Conservation (phyloP, 2,797 vertebrate species). For the Buceros bicornis region DNA sequence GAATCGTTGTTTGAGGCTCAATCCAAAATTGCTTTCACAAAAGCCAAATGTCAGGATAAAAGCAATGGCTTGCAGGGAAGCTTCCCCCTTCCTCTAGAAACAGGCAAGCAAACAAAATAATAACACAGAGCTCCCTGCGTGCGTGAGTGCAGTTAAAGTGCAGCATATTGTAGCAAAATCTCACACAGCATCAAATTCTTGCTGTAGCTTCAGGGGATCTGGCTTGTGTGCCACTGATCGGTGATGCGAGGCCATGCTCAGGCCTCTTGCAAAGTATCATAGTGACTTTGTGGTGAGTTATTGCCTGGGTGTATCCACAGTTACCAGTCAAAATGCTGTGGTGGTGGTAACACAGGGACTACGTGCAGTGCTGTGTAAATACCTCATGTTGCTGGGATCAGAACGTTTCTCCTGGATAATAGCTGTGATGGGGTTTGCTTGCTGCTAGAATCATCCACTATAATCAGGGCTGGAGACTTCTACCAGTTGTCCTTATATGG, state of each 20-base stretch:
- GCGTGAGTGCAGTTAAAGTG: not conserved
- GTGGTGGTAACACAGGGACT: not conserved
- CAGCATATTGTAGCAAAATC: not conserved
- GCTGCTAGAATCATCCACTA: not conserved
- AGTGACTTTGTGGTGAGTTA: not conserved
- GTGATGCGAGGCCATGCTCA: not conserved
- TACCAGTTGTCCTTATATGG: not conserved
- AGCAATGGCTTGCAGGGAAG: not conserved
- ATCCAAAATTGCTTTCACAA: conserved; percentile 6
- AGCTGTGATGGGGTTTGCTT: not conserved
- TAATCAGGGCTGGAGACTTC: not conserved
- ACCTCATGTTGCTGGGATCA: not conserved
- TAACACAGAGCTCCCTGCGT: not conserved
- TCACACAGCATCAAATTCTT: not conserved
- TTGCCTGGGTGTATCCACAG: not conserved
- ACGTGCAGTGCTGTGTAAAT: not conserved
- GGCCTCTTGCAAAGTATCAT: not conserved
- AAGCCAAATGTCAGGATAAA: conserved; percentile 25
- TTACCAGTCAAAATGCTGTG: not conserved
- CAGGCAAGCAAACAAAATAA: not conserved
- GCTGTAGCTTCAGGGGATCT: not conserved
- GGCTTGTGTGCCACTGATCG: not conserved
- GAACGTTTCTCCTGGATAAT: not conserved
- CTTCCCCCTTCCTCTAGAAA: not conserved
- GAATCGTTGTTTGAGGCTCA: not conserved